Base-by-base conservation (phyloP, 1,140 invertebrate genomes). In the Stenopsyche tienmushanensis region DNA sequence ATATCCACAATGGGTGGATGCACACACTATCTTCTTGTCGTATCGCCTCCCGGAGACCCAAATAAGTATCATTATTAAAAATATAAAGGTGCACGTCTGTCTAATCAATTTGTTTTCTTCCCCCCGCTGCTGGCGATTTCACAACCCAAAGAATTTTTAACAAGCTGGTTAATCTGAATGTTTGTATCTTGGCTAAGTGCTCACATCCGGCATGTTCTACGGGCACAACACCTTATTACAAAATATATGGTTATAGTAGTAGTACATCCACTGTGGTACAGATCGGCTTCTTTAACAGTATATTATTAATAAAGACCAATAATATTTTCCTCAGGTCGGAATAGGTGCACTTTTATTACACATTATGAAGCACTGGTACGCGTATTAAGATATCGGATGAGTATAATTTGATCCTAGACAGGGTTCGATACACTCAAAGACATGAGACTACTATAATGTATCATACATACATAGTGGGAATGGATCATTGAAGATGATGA, bases 71-170 rank as follows among this genome's bases (percentile, higher is more conserved):
- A 55, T 64, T 45, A 64, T 64, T 64, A 64, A 24, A 13, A 10
- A 20, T n/a, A 25, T 29, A 55, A 34, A 47, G 47, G 50, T 25
- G 55, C 41, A 20, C 29, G 9, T 26, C 49, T 20, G 26, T 34
- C 64, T 66, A 66, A 66, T 66, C 64, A 66, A 60, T 66, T 66
- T 53, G n/a, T 21, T n/a, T 53, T 21, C 44, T 42, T 60, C 58
- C 8, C 24, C 23, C 13, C 13, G 29, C n/a, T n/a, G 15, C 23
- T 18, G 44, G 41, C 18, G 44, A 65, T 69, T 69, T 62, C 63
- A 65, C 66, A 69, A 62, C 59, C 39, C 21, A 58, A 67, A 63
- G 62, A 69, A 69, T 65, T 69, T 59, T 65, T 55, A 69, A 69
- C 57, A 58, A 65, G 57, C 26, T 62, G 50, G 54, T 42, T 65